Evolutionary conservation across 2,113 vertebrate genomes (phyloP), one percentile per base, ranked within the genome.

Genomic region (Chamaetylas fuelleborni): DNA sequence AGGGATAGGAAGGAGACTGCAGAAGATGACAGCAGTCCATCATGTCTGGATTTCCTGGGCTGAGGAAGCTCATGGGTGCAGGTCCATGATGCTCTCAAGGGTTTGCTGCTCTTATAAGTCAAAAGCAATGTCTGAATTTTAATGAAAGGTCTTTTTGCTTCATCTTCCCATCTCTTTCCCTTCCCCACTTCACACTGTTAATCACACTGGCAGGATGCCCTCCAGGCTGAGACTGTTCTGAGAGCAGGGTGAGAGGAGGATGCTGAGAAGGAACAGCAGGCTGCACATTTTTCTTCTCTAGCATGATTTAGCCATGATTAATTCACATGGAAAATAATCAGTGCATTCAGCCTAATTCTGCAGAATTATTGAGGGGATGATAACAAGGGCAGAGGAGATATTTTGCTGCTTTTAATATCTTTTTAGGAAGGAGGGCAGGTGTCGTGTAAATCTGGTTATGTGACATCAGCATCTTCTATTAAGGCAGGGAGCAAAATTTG

Each of bases 201-300:
- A 94, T 95, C 92, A 83, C 56, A 36, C 78, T 54, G 90, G 92
- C 90, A 83, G 80, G 76, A 86, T 92, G 81, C 90, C 92, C 76
- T 95, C 90, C 71, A 80, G 94, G 92, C 94, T 78, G 81, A 93
- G 90, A 47, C 87, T 92, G 61, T 92, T 95, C 94, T 88, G 88
- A 86, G 94, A 85, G 58, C 78, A 45, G 70, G 66, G 78, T 73
- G 87, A 95, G 88, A 78, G 92, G n/a, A 93, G 48, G 85, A 72
- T 93, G 88, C 92, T 88, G 92, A 73, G 93, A 83, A 38, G 62
- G 76, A 96, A 88, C 90, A 94, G 92, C 76, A 90, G 85, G 94
- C 85, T 90, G 13, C 67, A 57, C 56, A 29, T 90, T 97, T 96
- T 77, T 48, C 85, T 94, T 66, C 6, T 8, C 76, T 73, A 56